Evolutionary conservation across 1,140 invertebrate species (phyloP).

Genomic region (Lasioglossum albipes): DNA sequence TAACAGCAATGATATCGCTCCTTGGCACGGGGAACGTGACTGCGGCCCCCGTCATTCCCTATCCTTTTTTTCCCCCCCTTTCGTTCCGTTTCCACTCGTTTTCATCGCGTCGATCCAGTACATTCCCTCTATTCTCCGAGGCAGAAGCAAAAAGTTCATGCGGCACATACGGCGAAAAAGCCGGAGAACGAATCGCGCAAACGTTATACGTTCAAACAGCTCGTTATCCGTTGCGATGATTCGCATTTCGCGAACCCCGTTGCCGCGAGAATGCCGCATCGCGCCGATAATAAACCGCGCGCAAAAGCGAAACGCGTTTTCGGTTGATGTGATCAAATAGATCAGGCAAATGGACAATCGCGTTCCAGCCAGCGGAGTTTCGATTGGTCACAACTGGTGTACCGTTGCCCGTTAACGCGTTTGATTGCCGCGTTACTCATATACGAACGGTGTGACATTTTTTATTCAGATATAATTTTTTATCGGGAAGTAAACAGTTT

Average conservation of each 20-base stretch:
- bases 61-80: not conserved
- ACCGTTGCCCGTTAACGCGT: no score
- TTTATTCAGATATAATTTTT: no score
- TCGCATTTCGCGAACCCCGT: not conserved
- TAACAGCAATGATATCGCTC: constrained; percentile 37
- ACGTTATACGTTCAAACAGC: not conserved
- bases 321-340: not conserved
- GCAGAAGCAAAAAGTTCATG: not conserved
- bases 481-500: no score
- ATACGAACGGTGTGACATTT: no score
- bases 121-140: no score
- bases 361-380: not conserved
- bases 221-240: not conserved
- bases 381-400: not conserved
- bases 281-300: not conserved
- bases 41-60: not conserved
- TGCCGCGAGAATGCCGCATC: not conserved
- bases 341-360: not conserved
- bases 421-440: no score
- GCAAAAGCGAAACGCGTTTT: not conserved
- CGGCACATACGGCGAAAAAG: not conserved
- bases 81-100: not conserved
- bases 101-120: not conserved
- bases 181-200: not conserved
- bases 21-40: constrained; percentile 33